Base-by-base conservation (phyloP, 2,888 invertebrate species). In the Nomada lathburiana region DNA sequence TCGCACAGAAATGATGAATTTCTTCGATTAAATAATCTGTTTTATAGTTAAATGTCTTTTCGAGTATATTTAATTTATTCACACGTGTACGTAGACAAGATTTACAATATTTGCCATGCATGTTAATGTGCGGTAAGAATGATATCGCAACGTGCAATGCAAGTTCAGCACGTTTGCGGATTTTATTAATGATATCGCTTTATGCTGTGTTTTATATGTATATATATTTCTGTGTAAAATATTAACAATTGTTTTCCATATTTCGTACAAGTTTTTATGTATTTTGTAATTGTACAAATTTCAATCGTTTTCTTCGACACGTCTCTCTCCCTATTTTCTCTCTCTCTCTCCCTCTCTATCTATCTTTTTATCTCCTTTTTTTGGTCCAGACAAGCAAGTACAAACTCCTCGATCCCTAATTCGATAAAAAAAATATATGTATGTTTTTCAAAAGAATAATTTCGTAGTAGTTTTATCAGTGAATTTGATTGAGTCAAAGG, bases 121-220 rank as follows among this genome's bases (percentile, higher is more conserved):
- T 11, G 26, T 7, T 36, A 36, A 7, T 44, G 20, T 62, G n/a
- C 13, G 44, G 20, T 11, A 42, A 63, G 23, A 62, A 50, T 47
- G 36, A 67, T 57, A 59, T 63, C 62, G 73, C 72, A 80, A 80
- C 52, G 80, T 80, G 52, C 67, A 73, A 60, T 26, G 26, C 18
- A 71, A 59, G 71, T 63, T 44, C 53, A n/a, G 42, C 62, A 68
- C 50, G 50, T 57, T 80, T 16, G 50, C 26, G 13, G 2, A 67
- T 63, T 52, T 18, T 65, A 65, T 42, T 42, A 62, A 42, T 7
- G 16, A 55, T 44, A 29, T 57, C 5, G n/a, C 23, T 29, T 44
- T 44, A 63, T 63, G 23, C 47, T 52, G 23, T 23, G 29, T 36
- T 59, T 4, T 57, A 29, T 5, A 36, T 36, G 36, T 36, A 36